phyloP scores from a whole-genome alignment of 1,140 invertebrate genomes.

The Neuroterus valhalla region DNA sequence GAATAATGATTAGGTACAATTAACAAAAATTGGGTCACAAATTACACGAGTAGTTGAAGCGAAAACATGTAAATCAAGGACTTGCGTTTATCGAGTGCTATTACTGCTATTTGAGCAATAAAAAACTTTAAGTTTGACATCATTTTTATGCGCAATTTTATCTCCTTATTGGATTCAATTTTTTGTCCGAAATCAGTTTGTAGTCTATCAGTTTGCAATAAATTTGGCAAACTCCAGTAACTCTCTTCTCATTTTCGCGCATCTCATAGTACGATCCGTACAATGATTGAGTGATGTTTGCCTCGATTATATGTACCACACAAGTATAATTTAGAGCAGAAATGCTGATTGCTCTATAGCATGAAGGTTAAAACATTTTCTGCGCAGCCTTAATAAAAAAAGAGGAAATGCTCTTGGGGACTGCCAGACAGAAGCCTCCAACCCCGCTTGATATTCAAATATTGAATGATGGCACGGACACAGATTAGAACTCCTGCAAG shows the following conservation, averaged over 20 bases:
- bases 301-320: slow-evolving; percentile 59
- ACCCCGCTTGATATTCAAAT: slow-evolving; percentile 91
- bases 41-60: slow-evolving; percentile 37
- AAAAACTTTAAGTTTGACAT: slow-evolving; percentile 41
- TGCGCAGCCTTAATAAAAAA: slow-evolving; percentile 83
- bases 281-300: slow-evolving; percentile 15
- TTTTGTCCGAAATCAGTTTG: not conserved
- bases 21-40: slow-evolving; percentile 42
- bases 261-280: not conserved
- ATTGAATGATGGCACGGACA: slow-evolving; percentile 90
- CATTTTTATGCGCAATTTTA: slow-evolving; percentile 5
- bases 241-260: slow-evolving; percentile 2
- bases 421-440: slow-evolving; percentile 90
- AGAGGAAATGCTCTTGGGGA: slow-evolving; percentile 88
- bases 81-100: slow-evolving; percentile 29
- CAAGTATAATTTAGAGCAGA: slow-evolving; percentile 63
- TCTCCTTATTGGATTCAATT: slow-evolving; percentile 2
- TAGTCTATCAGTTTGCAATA: slow-evolving; percentile 18
- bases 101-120: slow-evolving; percentile 58
- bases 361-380: slow-evolving; percentile 43
- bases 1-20: slow-evolving; percentile 36
- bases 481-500: slow-evolving; percentile 88
- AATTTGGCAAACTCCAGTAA: slow-evolving; percentile 11
- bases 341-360: slow-evolving; percentile 63
- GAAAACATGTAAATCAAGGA: not conserved